Base-by-base conservation (phyloP, 1,140 invertebrate genomes). In the Dolichoris vasculosae region DNA sequence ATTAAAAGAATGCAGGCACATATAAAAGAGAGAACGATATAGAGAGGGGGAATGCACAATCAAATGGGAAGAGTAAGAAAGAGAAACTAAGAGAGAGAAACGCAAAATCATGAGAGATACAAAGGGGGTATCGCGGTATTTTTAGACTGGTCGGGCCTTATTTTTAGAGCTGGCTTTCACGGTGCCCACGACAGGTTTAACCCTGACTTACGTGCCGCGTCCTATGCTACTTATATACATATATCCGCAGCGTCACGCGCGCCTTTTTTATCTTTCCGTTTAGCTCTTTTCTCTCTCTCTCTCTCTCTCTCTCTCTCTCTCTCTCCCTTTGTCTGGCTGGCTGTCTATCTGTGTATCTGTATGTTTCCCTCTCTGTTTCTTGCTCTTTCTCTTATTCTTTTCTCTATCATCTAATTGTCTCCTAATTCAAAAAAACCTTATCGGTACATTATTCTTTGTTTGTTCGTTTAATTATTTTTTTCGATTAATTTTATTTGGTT, bases 101-200 rank as follows among this genome's bases (percentile, higher is more conserved):
- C 11, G 35, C 55, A 6, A 32, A 48, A 64, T 69, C 26, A 46
- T 40, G 43, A 51, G 43, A 48, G 64, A 64, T 20, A 32, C 23
- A 26, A 40, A 30, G 59, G 23, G 75, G 48, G 38, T 79, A 38
- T 71, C 23, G 46, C 73, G 35, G 35, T 73, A 86, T 86, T 86
- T 86, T 75, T 85, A 82, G 75, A 86, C 86, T 82, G 86, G 85
- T 85, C 67, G 83, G 84, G 64, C 55, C 40, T 64, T 91, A 92
- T 92, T 91, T 92, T 92, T 92, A 92, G 89, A 86, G 35, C 73
- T 84, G 83, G 76, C 87, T 89, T 90, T 89, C 87, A 88, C 87
- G 82, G 87, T 83, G 89, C 87, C 86, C 80, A 77, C 87, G 84
- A 87, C 87, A 86, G 80, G 80, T 83, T 91, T 91, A 91, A 91